These are phyloP conservation scores for Lerista edwardsae DNA, from an alignment of 2,797 vertebrate species.

Conservation along the genomic window DNA sequence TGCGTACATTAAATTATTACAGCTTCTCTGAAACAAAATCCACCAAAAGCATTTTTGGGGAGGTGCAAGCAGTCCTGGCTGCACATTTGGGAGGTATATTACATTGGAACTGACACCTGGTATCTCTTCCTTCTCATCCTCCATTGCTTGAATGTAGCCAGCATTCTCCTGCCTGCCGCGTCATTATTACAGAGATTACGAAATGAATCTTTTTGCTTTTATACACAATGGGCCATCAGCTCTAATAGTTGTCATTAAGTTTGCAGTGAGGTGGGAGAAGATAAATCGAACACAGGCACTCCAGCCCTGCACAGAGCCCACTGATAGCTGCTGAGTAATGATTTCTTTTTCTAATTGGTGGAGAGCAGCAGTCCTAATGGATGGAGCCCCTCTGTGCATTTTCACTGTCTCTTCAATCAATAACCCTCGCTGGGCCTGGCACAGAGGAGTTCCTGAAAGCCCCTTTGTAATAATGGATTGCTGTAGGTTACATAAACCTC, in stretches of 20 bases:
- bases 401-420: conserved; percentile 83
- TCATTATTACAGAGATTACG: conserved; percentile 81
- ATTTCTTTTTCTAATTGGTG: conserved; percentile 85
- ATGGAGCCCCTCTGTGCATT: conserved; percentile 80
- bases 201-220: conserved; percentile 80
- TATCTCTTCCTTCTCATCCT: conserved; percentile 48
- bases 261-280: conserved; percentile 79
- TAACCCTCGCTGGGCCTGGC: conserved; percentile 78
- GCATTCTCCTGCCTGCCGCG: conserved; percentile 52
- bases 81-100: conserved; percentile 1
- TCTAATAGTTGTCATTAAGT: conserved; percentile 86
- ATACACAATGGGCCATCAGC: conserved; percentile 79
- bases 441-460: conserved; percentile 78
- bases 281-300: conserved; percentile 77
- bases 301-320: conserved; percentile 74
- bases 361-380: conserved; percentile 83
- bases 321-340: conserved; percentile 84
- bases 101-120: conserved; percentile 55
- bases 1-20: background rate
- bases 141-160: conserved; percentile 68
- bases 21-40: background rate
- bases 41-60: fast-evolving
- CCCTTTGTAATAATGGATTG: conserved; percentile 82
- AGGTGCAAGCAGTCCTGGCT: conserved; percentile 4
- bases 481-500: conserved; percentile 73